Evolutionary conservation across 2,888 invertebrate species (phyloP), one percentile per base, ranked within the genome.

Genomic region (Rotaria socialis): DNA sequence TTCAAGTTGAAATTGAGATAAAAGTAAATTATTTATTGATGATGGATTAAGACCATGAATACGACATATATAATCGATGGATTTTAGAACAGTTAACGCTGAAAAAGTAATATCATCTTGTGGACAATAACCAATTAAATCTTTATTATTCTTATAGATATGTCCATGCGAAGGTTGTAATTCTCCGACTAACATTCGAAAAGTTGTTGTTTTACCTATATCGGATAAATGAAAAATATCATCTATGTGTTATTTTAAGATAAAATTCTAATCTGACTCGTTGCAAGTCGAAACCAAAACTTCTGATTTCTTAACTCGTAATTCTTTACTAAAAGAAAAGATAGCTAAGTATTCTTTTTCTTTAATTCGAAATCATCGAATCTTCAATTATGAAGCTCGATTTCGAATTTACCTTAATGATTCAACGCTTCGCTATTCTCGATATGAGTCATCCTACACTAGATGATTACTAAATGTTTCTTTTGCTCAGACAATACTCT

Each of bases 21-120:
- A 80, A 0, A 80, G 10, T 80, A 47, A 24, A 47, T 80, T 24
- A 47, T 47, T 47, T 47, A 80, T 10, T 47, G 11, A 14, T 43
- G 43, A 22, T 80, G 47, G 43, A 80, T 43, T 47, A n/a, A 80
- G 24, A 80, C 80, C 80, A 10, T 47, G 80, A n/a, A 80, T 24
- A 80, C 47, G 80, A 47, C 47, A 80, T 10, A 80, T 47, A 47
- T 80, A 80, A 47, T 43, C 24, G n/a, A 80, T 43, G 22, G 47
- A 80, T n/a, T 80, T 10, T 24, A 14, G 2, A 80, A 80, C 47
- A 47, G 80, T 80, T 47, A 80, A 80, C 0, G 8, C 43, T 10
- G 80, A 80, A 47, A 80, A 47, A 47, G 14, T n/a, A 80, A 80
- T 80, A 80, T 80, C 80, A 47, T 80, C 80, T 80, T 80, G 80